Base-by-base conservation (phyloP, 2,888 invertebrate species). In the Xylota sylvarum region DNA sequence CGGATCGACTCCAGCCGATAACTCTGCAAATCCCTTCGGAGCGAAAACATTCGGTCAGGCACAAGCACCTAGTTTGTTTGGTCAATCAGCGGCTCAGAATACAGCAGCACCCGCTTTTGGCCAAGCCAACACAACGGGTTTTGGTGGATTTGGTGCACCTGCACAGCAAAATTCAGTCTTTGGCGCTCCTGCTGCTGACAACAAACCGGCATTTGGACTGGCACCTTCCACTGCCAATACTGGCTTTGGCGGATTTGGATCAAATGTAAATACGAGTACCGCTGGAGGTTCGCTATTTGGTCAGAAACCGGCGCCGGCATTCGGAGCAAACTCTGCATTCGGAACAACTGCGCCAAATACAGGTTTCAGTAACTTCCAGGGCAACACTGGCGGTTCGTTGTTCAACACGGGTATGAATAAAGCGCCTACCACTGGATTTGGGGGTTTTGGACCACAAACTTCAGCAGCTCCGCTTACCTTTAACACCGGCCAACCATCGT, bases 391-490 rank as follows among this genome's bases (percentile, higher is more conserved):
- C 1, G 90, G 90, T 4, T 90, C 92, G 0, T 81, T 92, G 7
- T 92, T 92, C 43, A 92, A 91, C 78, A 90, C 91, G 10, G 88
- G 90, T 64, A 79, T 93, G 48, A 91, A 92, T 83, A 92, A 93
- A 88, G 93, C 92, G 55, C 91, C 92, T 2, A 93, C 93, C 5
- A 93, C 94, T 0, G 92, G 93, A 0, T 95, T 95, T 90, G 94
- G 95, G 10, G 90, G 90, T 0, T 95, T 95, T 89, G 93, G 93
- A 1, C 92, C 92, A 12, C 92, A 94, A 37, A 88, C 90, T 0
- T 88, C 92, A 12, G 85, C 90, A 5, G 88, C 90, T 62, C 90
- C 91, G 2, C 92, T 93, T 0, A 93, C 92, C 90, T 92, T 92
- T 6, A 92, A 92, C 78, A 60, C 91, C 0, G 90, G 90, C 9